phyloP scores from a whole-genome alignment of 2,888 invertebrate genomes.

The Papilio gigon region DNA sequence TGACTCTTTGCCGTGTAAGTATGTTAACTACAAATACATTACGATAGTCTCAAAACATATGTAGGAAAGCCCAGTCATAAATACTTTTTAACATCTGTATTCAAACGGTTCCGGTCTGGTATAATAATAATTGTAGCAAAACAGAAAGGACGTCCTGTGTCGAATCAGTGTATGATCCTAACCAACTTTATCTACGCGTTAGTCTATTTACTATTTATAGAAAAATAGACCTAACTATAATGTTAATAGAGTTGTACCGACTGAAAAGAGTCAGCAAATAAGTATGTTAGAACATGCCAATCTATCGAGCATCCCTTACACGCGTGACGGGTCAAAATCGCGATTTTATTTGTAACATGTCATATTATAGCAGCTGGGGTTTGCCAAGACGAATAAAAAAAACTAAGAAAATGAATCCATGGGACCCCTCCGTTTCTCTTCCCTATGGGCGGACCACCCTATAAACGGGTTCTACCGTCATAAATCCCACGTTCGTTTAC shows the following conservation, averaged over 20 bases:
- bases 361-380: slow-evolving; percentile 79
- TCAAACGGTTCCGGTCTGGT: slow-evolving; percentile 72
- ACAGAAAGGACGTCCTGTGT: slow-evolving; percentile 80
- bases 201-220: slow-evolving; percentile 40
- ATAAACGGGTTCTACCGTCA: slow-evolving; percentile 78
- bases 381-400: slow-evolving; percentile 77
- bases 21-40: slow-evolving; percentile 3
- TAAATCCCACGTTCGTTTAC: slow-evolving; percentile 80
- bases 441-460: slow-evolving; percentile 70
- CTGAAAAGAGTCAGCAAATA: slow-evolving; percentile 40
- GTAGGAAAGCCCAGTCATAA: slow-evolving; percentile 16
- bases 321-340: slow-evolving; percentile 81
- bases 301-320: slow-evolving; percentile 71
- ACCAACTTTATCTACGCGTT: slow-evolving; percentile 54
- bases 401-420: slow-evolving; percentile 73
- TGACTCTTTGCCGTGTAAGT: not conserved
- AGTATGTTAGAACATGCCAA: slow-evolving; percentile 51
- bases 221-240: slow-evolving; percentile 50
- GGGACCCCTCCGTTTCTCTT: slow-evolving; percentile 63
- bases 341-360: slow-evolving; percentile 82
- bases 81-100: slow-evolving; percentile 51
- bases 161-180: slow-evolving; percentile 62
- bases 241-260: not conserved
- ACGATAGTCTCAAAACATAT: not conserved
- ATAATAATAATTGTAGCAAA: slow-evolving; percentile 79